A percentile compares a stretch with the other conserved stretches of the same genome.
These are phyloP conservation scores for Cancer borealis DNA, from an alignment of 2,888 invertebrate genomes.

Conservation along the genomic window DNA sequence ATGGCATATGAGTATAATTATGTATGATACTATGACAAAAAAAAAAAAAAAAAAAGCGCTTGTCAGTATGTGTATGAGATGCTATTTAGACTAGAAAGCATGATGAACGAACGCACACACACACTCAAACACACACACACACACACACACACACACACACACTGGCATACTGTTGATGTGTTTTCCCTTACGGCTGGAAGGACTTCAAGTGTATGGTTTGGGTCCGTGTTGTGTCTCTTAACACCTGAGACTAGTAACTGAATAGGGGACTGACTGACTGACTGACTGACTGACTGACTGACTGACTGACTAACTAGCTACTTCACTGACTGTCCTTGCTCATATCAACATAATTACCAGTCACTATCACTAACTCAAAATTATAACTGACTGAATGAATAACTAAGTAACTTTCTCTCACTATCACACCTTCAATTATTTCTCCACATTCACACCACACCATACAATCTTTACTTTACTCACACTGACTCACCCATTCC, in stretches of 20 bases:
- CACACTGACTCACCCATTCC: too few species aligned
- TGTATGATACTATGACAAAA: not conserved
- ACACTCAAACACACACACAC: not conserved
- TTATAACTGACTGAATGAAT: not conserved
- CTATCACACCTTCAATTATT: too few species aligned
- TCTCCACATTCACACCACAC: too few species aligned
- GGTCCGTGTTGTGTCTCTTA: not conserved
- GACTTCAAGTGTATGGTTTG: not conserved
- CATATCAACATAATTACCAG: not conserved
- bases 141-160: conserved; percentile 37
- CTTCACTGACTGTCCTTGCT: not conserved
- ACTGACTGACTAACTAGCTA: not conserved
- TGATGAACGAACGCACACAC: not conserved
- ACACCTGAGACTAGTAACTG: not conserved
- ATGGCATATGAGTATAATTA: not conserved
- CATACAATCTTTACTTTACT: too few species aligned
- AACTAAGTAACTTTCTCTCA: too few species aligned
- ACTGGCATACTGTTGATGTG: not conserved
- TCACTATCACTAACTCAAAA: too few species aligned
- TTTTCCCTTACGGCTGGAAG: not conserved
- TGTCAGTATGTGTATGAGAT: not conserved
- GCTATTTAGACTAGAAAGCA: not conserved
- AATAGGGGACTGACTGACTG: not conserved
- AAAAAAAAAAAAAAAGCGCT: not conserved
- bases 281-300: not conserved